A percentile compares a stretch with the other conserved stretches of the same genome.
Evolutionary conservation across 2,113 vertebrate species (phyloP).

Genomic region (Cyphomyrus plagiostoma): DNA sequence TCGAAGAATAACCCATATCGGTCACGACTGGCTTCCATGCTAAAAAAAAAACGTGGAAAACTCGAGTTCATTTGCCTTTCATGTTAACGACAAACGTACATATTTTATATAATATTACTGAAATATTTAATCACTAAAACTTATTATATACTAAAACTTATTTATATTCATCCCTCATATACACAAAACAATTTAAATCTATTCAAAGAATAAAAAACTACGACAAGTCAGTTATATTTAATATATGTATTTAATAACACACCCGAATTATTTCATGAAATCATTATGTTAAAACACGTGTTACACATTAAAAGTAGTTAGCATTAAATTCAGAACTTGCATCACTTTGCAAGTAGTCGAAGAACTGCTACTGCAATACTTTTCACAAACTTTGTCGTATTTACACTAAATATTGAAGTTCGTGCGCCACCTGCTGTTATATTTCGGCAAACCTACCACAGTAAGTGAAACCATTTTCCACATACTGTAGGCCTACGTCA

Average conservation of each 20-base stretch:
- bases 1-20: background rate
- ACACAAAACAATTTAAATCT: background rate
- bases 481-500: background rate
- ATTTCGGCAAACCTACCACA: background rate
- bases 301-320: background rate
- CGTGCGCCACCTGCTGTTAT: conserved; percentile 9
- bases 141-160: background rate
- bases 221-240: background rate
- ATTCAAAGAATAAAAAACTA: background rate
- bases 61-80: background rate
- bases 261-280: background rate
- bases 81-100: background rate
- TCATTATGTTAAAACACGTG: background rate
- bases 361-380: background rate
- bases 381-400: background rate
- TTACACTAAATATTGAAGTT: background rate
- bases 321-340: background rate
- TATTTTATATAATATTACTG: background rate
- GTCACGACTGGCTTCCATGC: background rate
- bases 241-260: background rate
- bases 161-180: background rate
- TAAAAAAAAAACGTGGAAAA: background rate
- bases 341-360: background rate
- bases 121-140: background rate
- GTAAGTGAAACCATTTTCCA: background rate